Evolutionary conservation across 2,113 vertebrate species (phyloP).

Genomic region (Tychaedon coryphoeus): DNA sequence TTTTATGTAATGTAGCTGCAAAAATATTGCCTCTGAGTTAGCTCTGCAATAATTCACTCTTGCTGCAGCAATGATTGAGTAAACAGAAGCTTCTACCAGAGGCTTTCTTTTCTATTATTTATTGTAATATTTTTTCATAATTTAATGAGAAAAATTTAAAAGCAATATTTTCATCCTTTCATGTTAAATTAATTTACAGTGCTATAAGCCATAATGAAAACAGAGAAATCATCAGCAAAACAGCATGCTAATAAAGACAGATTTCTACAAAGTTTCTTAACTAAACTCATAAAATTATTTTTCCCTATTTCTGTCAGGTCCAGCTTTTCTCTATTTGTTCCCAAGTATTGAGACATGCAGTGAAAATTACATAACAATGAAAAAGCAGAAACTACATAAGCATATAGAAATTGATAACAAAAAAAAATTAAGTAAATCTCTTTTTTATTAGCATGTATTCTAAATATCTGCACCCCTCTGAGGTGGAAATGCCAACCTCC

Average conservation of each 20-base stretch:
- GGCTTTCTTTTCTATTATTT: slow-evolving; percentile 78
- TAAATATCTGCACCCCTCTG: not conserved
- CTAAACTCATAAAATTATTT: slow-evolving; percentile 35
- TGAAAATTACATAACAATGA: slow-evolving; percentile 33
- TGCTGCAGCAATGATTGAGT: slow-evolving; percentile 70
- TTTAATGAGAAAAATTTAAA: slow-evolving; percentile 78
- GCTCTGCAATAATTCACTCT: slow-evolving; percentile 70
- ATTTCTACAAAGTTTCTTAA: slow-evolving; percentile 67
- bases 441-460: not conserved
- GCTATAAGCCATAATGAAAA: slow-evolving; percentile 73
- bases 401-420: not conserved
- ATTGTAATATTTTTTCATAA: slow-evolving; percentile 73
- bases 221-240: slow-evolving; percentile 68
- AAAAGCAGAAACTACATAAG: slow-evolving; percentile 3
- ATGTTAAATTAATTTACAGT: slow-evolving; percentile 80
- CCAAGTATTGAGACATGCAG: slow-evolving; percentile 10
- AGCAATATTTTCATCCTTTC: slow-evolving; percentile 78
- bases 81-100: slow-evolving; percentile 72
- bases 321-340: slow-evolving; percentile 41
- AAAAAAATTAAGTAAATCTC: not conserved
- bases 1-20: slow-evolving; percentile 68
- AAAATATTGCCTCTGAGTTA: slow-evolving; percentile 68
- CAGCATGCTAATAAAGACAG: slow-evolving; percentile 72
- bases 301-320: not conserved
- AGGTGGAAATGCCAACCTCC: not conserved